Percentiles rank a stretch among this genome's conserved stretches.
These are phyloP conservation scores for Borostomias antarcticus DNA, from an alignment of 2,797 vertebrate genomes.

Conservation along the genomic window DNA sequence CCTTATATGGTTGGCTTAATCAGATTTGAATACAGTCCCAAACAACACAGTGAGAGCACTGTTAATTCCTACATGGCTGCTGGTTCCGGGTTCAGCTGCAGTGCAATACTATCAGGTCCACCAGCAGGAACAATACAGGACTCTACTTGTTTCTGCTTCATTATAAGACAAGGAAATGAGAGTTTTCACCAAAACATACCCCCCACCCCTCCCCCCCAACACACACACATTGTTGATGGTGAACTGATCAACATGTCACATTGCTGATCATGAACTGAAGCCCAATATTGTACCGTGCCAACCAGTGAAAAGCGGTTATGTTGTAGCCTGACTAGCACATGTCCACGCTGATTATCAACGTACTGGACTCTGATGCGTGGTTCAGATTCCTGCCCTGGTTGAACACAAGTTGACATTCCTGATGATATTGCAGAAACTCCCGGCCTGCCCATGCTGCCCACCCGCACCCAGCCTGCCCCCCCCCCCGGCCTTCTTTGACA, in stretches of 20 bases:
- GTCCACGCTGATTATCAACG: neutral
- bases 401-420: slow-evolving; percentile 16
- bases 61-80: neutral
- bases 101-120: neutral
- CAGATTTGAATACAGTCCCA: neutral
- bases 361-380: neutral
- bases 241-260: too few species aligned
- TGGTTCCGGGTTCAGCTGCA: neutral
- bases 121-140: neutral
- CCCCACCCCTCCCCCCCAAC: neutral
- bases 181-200: neutral
- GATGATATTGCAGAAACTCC: slow-evolving; percentile 2
- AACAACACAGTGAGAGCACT: neutral
- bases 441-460: too few species aligned
- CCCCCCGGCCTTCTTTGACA: too few species aligned
- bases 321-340: neutral
- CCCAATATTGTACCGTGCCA: slow-evolving; percentile 1
- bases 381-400: slow-evolving; percentile 2
- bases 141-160: neutral
- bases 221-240: too few species aligned
- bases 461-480: too few species aligned
- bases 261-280: neutral
- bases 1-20: neutral
- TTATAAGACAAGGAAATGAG: neutral
- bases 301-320: neutral